Evolutionary conservation across 2,888 invertebrate genomes (phyloP).

Genomic region (Gisinianus flammeolus): DNA sequence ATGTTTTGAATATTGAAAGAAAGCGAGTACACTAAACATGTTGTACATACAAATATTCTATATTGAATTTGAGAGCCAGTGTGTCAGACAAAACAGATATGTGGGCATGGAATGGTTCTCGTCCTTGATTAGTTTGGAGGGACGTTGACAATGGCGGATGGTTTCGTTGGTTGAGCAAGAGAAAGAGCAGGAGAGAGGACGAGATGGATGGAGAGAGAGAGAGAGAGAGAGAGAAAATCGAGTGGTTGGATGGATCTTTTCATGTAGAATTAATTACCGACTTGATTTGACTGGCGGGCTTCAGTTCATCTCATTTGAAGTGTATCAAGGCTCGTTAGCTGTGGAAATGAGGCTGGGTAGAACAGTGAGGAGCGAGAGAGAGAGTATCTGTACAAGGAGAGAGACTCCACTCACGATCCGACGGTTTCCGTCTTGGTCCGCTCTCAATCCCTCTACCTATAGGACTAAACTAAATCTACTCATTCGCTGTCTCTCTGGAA

Average conservation of each 20-base stretch:
- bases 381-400: slow-evolving; percentile 6
- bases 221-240: slow-evolving; percentile 27
- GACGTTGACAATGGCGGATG: slow-evolving; percentile 31
- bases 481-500: background rate
- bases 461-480: no score
- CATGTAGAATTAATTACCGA: slow-evolving; percentile 51
- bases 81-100: slow-evolving; percentile 2
- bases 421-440: background rate
- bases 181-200: slow-evolving; percentile 26
- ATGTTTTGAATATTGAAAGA: no score
- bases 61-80: slow-evolving; percentile 18
- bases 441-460: no score
- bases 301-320: slow-evolving; percentile 45
- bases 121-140: slow-evolving; percentile 33
- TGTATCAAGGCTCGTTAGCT: slow-evolving; percentile 47
- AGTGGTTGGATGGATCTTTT: slow-evolving; percentile 43
- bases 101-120: slow-evolving; percentile 35
- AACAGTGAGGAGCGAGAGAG: slow-evolving; percentile 3
- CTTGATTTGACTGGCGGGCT: slow-evolving; percentile 46
- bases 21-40: no score
- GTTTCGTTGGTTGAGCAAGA: background rate
- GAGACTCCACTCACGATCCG: background rate
- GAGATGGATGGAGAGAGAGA: background rate
- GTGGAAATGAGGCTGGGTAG: slow-evolving; percentile 44
- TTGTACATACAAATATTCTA: no score